Percentiles rank a stretch among this genome's conserved stretches.
Conservation (phyloP, 2,113 vertebrate genomes). For the Mionectes macconnelli region DNA sequence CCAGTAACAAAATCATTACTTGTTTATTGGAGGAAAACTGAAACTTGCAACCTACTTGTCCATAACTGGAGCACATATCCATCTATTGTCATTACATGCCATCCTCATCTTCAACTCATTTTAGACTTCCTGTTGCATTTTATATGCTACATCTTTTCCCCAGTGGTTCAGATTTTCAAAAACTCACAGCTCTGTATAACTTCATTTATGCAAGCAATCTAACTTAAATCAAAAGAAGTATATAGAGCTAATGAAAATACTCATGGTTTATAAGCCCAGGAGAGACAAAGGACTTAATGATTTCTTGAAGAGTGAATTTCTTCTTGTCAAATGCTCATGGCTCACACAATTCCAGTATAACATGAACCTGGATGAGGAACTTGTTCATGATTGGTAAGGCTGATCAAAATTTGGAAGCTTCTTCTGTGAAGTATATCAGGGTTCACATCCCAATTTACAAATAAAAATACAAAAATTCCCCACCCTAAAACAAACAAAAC, state of each 20-base stretch:
- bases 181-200: not conserved
- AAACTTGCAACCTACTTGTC: not conserved
- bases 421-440: not conserved
- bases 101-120: not conserved
- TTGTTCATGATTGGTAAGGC: not conserved
- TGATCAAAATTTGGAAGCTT: not conserved
- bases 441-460: not conserved
- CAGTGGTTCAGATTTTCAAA: not conserved
- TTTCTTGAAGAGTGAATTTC: not conserved
- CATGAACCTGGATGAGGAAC: not conserved
- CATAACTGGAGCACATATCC: not conserved
- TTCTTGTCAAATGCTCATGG: not conserved
- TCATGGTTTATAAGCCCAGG: not conserved
- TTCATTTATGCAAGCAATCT: constrained; percentile 5
- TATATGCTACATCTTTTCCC: not conserved
- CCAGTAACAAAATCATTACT: not conserved
- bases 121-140: not conserved
- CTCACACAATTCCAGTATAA: not conserved
- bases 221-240: not conserved
- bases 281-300: not conserved
- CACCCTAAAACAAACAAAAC: too few relatives aligned
- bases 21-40: not conserved
- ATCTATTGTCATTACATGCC: not conserved
- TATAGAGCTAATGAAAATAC: not conserved
- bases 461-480: not conserved